Base-by-base conservation (phyloP, 2,797 vertebrate genomes). In the Cichlasoma orientale region DNA sequence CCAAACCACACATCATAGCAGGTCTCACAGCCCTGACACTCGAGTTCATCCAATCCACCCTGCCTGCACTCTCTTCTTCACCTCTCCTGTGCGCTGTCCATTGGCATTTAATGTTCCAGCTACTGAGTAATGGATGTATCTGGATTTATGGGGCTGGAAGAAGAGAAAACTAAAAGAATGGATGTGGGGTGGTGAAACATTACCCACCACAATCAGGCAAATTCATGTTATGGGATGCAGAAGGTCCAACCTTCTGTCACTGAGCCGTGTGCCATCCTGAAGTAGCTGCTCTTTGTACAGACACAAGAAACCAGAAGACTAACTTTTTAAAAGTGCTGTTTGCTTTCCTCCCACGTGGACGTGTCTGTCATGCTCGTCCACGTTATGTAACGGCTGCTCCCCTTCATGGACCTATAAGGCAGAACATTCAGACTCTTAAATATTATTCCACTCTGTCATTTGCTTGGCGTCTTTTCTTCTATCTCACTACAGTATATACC, bases 331-430 rank as follows among this genome's bases (percentile, higher is more conserved):
- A 41, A 66, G 36, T 16, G 4, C 58, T 3, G 61, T 83, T 76
- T 77, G 29, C 50, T 82, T 83, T 74, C 11, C 74, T 75, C 50
- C 70, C 85, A 85, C 61, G 75, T 78, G 76, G 85, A 88, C 85
- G 72, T n/a, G 9, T 79, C 89, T 79, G 76, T 18, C 9, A 10
- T 5, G 33, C 86, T 78, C 82, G n/a, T 76, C 23, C 13, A 19
- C 63, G 29, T 91, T 81, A 88, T 31, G n/a, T 88, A 87, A 87
- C 77, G 69, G 1, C 72, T 74, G 9, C 73, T 86, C 56, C 79
- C 52, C 54, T 11, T 29, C 72, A 44, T 47, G 68, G 85, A 58
- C 77, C 33, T 88, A 69, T 78, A 77, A 59, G 81, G 72, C 47
- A 44, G 59, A 83, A 74, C 57, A 74, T 71, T 77, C 53, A 27